Evolutionary conservation across 2,888 invertebrate genomes (phyloP), one percentile per base, ranked within the genome.

Genomic region (Hirtodrosophila duncani): DNA sequence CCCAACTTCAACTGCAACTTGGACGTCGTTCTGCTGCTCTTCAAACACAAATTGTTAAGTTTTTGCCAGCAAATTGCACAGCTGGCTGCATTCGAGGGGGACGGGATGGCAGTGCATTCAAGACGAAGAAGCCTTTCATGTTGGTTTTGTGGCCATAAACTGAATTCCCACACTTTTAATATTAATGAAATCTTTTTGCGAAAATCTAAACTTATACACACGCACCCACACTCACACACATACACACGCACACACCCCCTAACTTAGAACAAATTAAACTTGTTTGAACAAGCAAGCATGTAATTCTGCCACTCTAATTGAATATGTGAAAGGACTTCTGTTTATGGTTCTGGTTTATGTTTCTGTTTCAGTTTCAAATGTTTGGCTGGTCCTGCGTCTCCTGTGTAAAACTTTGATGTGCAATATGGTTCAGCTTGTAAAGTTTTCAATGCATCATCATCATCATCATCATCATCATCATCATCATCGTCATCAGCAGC

Each of bases 11-110:
- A n/a, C n/a, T n/a, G n/a, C 24, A 38, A 30, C 21, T 42, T 36
- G 38, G 30, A 45, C 37, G 46, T 23, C 6, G 11, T 44, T 56
- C 65, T 57, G 49, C 46, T 61, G 64, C 63, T 51, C 56, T 55
- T 51, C 51, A 67, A 56, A 62, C 58, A 74, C 63, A 70, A 72
- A 69, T 70, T 70, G 75, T 74, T 59, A 59, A 70, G 62, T 69
- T 74, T n/a, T 52, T 57, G 52, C 51, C 43, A 49, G 68, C 80
- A 75, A 71, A 79, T 75, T 75, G 75, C 77, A 71, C 77, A 67
- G 79, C 63, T 74, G 67, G 67, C 52, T 66, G 69, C 24, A 16
- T 65, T 26, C 13, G 29, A 39, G 39, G 29, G 26, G 11, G n/a
- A 21, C 18, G 21, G 26, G 42, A n/a, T 16, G n/a, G 13, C n/a